Conservation (phyloP, 2,113 vertebrate genomes). For the Bufo bufo region DNA sequence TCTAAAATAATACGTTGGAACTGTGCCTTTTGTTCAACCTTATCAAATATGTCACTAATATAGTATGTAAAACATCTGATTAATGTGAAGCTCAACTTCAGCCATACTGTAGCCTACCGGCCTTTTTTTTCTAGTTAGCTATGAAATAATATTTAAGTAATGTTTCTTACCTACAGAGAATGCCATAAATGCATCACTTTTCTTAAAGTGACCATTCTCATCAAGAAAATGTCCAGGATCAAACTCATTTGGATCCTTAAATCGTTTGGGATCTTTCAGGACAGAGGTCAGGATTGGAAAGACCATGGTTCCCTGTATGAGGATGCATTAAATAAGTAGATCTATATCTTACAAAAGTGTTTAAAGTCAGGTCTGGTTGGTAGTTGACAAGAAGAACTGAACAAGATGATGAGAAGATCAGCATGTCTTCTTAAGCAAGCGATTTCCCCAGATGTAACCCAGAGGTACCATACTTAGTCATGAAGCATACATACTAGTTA, state of each 20-base stretch:
- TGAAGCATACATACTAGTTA: not conserved
- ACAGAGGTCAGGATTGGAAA: constrained; percentile 59
- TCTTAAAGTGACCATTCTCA: constrained; percentile 70
- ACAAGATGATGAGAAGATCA: not conserved
- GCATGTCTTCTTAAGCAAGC: not conserved
- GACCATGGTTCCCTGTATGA: constrained; percentile 62
- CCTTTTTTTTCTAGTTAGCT: too few relatives aligned
- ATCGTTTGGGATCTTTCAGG: constrained; percentile 65
- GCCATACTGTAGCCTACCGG: too few relatives aligned
- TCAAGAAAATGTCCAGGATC: constrained; percentile 74
- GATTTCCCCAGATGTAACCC: not conserved
- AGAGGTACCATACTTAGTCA: not conserved
- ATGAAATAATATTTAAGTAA: not conserved
- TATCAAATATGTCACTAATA: too few relatives aligned
- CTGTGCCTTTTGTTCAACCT: too few relatives aligned
- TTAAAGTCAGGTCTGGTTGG: not conserved
- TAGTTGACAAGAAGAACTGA: not conserved
- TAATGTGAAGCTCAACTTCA: too few relatives aligned
- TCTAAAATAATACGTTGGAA: too few relatives aligned
- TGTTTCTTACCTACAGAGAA: constrained; percentile 69
- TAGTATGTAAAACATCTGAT: too few relatives aligned
- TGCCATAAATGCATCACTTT: constrained; percentile 68
- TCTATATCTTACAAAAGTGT: not conserved
- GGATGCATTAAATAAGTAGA: not conserved
- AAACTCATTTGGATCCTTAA: constrained; percentile 70